Conservation (phyloP, 2,797 vertebrate genomes). For the Fistularia commersonii region DNA sequence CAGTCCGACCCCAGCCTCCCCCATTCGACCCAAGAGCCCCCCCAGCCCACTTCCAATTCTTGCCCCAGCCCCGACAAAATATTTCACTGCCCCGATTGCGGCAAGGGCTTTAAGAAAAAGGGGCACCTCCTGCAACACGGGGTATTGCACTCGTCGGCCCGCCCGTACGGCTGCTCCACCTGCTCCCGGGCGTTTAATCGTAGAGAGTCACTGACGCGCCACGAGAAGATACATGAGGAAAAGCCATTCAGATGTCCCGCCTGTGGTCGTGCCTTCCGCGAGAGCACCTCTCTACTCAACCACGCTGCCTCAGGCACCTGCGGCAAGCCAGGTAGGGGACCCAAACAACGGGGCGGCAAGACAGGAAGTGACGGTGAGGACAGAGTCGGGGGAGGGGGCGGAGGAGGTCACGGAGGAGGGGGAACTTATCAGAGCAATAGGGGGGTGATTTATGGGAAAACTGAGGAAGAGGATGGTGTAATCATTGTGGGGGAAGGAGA, state of each 20-base stretch:
- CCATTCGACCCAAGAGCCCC: constrained; percentile 79
- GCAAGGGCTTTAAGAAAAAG: constrained; percentile 93
- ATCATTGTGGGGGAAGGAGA: constrained; percentile 77
- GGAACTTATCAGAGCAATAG: constrained; percentile 75
- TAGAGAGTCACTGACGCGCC: constrained; percentile 91
- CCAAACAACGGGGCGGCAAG: constrained; percentile 75
- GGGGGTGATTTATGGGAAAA: constrained; percentile 77
- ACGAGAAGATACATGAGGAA: constrained; percentile 93
- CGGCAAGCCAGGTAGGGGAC: constrained; percentile 82
- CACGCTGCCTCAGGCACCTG: constrained; percentile 84
- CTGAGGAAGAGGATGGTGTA: constrained; percentile 76
- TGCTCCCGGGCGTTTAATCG: constrained; percentile 94
- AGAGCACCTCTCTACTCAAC: constrained; percentile 83
- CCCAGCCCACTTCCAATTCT: constrained; percentile 60
- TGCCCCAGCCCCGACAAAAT: constrained; percentile 82
- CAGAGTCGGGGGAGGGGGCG: constrained; percentile 73
- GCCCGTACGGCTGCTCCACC: constrained; percentile 88
- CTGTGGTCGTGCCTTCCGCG: constrained; percentile 85
- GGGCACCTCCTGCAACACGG: constrained; percentile 93
- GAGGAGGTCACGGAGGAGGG: constrained; percentile 76
- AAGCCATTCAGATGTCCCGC: constrained; percentile 89
- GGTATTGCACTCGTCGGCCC: constrained; percentile 87
- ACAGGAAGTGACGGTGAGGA: constrained; percentile 76
- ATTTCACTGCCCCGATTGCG: constrained; percentile 90
- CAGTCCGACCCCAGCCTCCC: constrained; percentile 77